These are phyloP conservation scores for Troides oblongomaculatus DNA, from an alignment of 2,888 invertebrate species.

Conservation along the genomic window DNA sequence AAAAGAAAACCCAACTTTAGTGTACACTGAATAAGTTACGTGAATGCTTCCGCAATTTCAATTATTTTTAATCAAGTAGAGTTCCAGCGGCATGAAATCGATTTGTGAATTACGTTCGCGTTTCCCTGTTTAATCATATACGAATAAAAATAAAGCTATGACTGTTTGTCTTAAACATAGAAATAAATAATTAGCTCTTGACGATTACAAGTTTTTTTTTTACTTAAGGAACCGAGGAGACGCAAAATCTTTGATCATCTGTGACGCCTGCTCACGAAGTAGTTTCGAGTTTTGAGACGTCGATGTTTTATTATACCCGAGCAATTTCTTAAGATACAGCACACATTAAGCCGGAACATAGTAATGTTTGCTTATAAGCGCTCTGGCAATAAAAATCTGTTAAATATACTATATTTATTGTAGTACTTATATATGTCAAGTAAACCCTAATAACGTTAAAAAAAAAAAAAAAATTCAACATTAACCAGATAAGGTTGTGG, in stretches of 20 bases:
- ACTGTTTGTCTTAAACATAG: neutral
- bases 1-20: constrained; percentile 6
- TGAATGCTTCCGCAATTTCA: constrained; percentile 5
- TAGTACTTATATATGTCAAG: no score
- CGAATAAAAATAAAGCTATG: neutral
- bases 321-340: no score
- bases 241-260: neutral
- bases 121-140: neutral
- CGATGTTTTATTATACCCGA: no score
- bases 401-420: no score
- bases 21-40: constrained; percentile 10
- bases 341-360: no score
- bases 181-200: neutral
- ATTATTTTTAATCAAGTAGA: constrained; percentile 17
- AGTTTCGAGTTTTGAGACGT: neutral
- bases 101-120: constrained; percentile 8
- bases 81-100: constrained; percentile 16
- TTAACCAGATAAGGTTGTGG: no score
- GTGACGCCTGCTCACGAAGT: neutral
- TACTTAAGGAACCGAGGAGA: neutral
- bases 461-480: no score
- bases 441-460: no score
- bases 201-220: neutral
- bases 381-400: no score
- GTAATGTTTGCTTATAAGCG: no score